Percentiles rank a stretch among this genome's conserved stretches.
Evolutionary conservation across 2,797 vertebrate species (phyloP).

Genomic region (Avahi laniger): DNA sequence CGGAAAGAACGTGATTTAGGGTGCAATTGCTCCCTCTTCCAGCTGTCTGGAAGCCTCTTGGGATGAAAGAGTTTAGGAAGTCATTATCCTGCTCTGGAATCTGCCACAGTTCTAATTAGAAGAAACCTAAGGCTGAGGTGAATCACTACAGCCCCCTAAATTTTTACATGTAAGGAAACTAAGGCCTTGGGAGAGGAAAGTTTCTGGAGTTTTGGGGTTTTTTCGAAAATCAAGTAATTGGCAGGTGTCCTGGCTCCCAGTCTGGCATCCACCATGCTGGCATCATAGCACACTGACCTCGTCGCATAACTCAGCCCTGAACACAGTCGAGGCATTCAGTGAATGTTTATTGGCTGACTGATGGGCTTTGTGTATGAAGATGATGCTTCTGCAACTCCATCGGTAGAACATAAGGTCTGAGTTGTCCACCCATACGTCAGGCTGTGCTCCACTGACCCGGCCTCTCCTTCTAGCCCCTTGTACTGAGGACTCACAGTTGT

Average conservation of each 20-base stretch:
- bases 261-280: neutral
- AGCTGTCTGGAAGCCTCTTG: neutral
- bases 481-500: neutral
- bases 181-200: neutral
- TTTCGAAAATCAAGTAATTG: neutral
- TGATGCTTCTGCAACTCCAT: neutral
- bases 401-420: neutral
- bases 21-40: neutral
- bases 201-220: neutral
- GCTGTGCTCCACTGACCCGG: neutral
- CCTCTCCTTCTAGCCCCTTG: neutral
- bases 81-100: neutral
- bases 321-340: constrained; percentile 23
- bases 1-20: neutral
- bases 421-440: neutral
- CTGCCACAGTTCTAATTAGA: neutral
- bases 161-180: neutral
- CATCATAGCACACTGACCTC: neutral
- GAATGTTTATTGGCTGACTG: neutral
- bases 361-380: neutral
- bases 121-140: neutral
- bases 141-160: neutral
- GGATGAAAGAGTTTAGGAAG: neutral
- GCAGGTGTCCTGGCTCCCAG: neutral
- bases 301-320: neutral